These are phyloP conservation scores for Rallus limicola DNA, from an alignment of 2,113 vertebrate genomes.

Conservation along the genomic window DNA sequence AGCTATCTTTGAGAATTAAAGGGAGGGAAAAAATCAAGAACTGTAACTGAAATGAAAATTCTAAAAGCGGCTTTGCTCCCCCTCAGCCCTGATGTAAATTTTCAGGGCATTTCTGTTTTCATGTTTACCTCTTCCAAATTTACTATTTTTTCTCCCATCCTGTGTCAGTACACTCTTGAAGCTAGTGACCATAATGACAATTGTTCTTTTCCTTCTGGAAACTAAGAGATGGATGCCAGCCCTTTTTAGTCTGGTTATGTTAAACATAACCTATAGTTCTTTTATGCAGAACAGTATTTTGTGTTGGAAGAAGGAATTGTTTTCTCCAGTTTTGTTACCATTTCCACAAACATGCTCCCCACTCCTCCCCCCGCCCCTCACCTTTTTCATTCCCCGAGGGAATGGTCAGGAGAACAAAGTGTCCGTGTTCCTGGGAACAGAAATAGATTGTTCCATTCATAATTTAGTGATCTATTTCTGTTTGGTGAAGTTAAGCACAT, in stretches of 20 bases:
- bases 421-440: constrained; percentile 16
- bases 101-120: constrained; percentile 1
- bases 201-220: not conserved
- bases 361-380: not conserved
- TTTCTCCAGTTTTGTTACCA: constrained; percentile 1
- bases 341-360: not conserved
- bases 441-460: constrained; percentile 66
- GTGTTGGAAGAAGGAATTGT: constrained; percentile 1
- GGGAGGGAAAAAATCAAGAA: constrained; percentile 8
- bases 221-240: not conserved
- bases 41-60: constrained; percentile 42
- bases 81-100: not conserved
- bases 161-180: not conserved
- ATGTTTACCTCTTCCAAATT: not conserved
- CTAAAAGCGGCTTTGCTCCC: constrained; percentile 23
- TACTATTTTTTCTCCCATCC: not conserved
- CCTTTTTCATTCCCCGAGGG: constrained; percentile 20
- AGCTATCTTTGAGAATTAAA: constrained; percentile 67
- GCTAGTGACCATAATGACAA: not conserved
- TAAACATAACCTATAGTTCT: not conserved
- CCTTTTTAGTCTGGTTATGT: not conserved
- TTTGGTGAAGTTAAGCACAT: constrained; percentile 53
- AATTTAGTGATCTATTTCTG: constrained; percentile 61
- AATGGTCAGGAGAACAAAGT: constrained; percentile 36
- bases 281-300: not conserved